Conservation (phyloP, 1,140 invertebrate species). For the Drosophila sechellia region DNA sequence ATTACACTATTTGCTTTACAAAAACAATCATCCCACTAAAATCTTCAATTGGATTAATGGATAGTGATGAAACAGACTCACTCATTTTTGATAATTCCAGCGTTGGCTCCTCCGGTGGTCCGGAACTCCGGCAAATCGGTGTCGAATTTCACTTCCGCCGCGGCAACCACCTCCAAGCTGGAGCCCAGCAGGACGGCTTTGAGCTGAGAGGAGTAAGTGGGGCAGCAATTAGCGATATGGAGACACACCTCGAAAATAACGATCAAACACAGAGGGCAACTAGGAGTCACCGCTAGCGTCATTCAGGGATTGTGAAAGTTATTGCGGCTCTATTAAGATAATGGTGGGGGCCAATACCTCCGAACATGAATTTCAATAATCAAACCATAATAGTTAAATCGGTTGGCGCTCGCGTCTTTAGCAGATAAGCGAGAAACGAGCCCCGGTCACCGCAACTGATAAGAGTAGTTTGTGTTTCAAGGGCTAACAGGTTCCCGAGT, state of each 20-base stretch:
- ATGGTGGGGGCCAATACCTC: conserved; percentile 22
- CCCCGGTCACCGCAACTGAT: conserved; percentile 22
- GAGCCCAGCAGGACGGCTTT: conserved; percentile 95
- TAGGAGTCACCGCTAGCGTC: conserved; percentile 54
- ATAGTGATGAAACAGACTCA: conserved; percentile 19
- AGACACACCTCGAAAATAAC: conserved; percentile 71
- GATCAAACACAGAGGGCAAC: conserved; percentile 65
- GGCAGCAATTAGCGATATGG: conserved; percentile 18
- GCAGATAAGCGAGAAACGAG: conserved; percentile 27
- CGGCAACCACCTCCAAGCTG: conserved; percentile 89
- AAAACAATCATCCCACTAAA: too few species aligned
- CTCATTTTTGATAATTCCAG: conserved; percentile 87
- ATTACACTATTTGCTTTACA: too few species aligned
- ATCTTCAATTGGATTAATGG: too few species aligned
- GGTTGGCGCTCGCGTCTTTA: conserved; percentile 4
- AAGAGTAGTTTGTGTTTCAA: conserved; percentile 10
- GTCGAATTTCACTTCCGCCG: conserved; percentile 95
- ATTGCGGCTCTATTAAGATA: conserved; percentile 35
- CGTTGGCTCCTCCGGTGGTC: conserved; percentile 74
- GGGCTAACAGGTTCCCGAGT: conserved; percentile 19
- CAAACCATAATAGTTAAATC: conserved; percentile 29
- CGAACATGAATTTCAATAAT: conserved; percentile 23
- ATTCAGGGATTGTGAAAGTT: conserved; percentile 42
- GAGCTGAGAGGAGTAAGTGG: conserved; percentile 87
- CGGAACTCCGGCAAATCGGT: conserved; percentile 94